Evolutionary conservation across 1,140 invertebrate genomes (phyloP).

Genomic region (Drosophila simulans): DNA sequence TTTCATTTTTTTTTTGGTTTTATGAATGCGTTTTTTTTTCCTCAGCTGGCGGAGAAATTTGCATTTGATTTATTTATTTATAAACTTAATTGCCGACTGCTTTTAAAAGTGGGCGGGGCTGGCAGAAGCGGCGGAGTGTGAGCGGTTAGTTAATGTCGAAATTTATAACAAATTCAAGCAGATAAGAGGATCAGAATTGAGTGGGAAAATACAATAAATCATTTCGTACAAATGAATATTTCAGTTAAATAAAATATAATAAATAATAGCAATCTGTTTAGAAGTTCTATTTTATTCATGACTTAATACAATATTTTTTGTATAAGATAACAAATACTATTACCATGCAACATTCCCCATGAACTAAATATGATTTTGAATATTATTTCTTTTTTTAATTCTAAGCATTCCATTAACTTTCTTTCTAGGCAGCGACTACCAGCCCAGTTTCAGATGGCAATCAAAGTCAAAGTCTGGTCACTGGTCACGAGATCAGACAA

Average conservation of each 20-base stretch:
- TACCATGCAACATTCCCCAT: too few species aligned
- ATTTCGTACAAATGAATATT: too few species aligned
- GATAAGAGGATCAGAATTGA: neutral
- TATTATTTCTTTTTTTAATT: neutral
- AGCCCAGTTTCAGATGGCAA: slow-evolving; percentile 21
- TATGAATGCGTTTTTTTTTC: slow-evolving; percentile 15
- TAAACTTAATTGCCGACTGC: slow-evolving; percentile 66
- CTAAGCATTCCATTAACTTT: neutral
- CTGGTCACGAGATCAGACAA: slow-evolving; percentile 42
- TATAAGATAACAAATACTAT: too few species aligned
- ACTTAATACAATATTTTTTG: too few species aligned
- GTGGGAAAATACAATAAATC: too few species aligned
- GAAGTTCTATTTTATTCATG: too few species aligned
- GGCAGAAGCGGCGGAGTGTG: slow-evolving; percentile 11
- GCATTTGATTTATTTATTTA: slow-evolving; percentile 80
- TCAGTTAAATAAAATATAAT: too few species aligned
- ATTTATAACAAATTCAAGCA: neutral
- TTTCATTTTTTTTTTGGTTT: slow-evolving; percentile 2
- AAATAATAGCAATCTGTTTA: too few species aligned
- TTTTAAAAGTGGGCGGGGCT: neutral
- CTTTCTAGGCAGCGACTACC: neutral
- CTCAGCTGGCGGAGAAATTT: slow-evolving; percentile 19
- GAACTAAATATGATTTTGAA: too few species aligned
- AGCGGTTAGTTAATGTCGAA: slow-evolving; percentile 10
- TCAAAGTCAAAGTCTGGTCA: slow-evolving; percentile 45